Conservation (phyloP, 2,888 invertebrate species). For the Pristionchus mayeri region DNA sequence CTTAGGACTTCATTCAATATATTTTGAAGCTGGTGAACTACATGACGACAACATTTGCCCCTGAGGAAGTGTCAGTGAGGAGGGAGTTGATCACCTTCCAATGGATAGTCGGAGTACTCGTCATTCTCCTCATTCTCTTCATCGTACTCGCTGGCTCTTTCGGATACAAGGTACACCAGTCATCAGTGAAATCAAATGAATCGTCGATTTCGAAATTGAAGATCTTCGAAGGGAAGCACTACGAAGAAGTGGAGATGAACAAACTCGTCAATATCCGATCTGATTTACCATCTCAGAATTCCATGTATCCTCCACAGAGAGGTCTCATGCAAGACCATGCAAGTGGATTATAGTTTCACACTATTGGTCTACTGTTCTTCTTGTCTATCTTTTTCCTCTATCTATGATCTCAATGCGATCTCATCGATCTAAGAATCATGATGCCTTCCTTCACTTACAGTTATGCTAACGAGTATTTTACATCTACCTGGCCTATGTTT, state of each 20-base stretch:
- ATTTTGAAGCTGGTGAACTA: constrained; percentile 71
- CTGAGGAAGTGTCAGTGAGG: constrained; percentile 69
- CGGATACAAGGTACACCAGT: constrained; percentile 61
- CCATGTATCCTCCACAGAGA: background rate
- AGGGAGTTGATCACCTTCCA: constrained; percentile 65
- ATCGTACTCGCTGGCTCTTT: constrained; percentile 66
- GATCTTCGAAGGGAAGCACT: background rate
- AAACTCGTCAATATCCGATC: constrained; percentile 5
- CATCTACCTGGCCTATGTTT: too few relatives aligned
- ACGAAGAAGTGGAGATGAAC: background rate
- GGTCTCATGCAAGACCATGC: too few relatives aligned
- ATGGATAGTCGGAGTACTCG: constrained; percentile 64
- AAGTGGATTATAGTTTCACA: too few relatives aligned
- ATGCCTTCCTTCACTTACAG: background rate
- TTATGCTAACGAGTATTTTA: too few relatives aligned
- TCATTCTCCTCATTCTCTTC: constrained; percentile 62
- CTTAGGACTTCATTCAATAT: background rate
- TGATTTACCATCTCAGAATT: background rate
- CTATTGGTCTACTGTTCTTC: too few relatives aligned
- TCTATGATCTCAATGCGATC: background rate
- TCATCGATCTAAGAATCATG: background rate
- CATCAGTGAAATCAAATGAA: background rate
- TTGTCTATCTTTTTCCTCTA: too few relatives aligned
- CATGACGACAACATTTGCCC: constrained; percentile 76
- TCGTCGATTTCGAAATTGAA: background rate